Percentiles rank a stretch among this genome's conserved stretches.
Evolutionary conservation across 2,888 invertebrate genomes (phyloP).

Genomic region (Ephialtes manifestator): DNA sequence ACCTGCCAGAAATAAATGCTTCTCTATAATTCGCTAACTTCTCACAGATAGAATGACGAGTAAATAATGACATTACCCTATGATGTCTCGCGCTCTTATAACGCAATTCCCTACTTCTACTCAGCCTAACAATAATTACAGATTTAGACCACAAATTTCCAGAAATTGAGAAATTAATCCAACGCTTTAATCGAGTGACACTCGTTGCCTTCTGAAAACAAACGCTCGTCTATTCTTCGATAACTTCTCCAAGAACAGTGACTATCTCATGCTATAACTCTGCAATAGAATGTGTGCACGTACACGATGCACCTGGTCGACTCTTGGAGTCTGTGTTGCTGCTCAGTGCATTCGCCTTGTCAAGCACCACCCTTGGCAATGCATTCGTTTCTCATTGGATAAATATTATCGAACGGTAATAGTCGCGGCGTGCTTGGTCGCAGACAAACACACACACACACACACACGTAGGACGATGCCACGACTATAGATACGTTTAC

Average conservation of each 20-base stretch:
- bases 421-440: constrained; percentile 6
- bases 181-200: constrained; percentile 20
- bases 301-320: constrained; percentile 36
- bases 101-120: background rate
- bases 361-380: constrained; percentile 26
- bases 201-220: background rate
- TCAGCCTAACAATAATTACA: background rate
- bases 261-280: background rate
- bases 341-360: constrained; percentile 38
- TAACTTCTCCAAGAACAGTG: background rate
- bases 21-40: too few relatives aligned
- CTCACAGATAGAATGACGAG: background rate
- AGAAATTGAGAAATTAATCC: background rate
- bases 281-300: background rate
- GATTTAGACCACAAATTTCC: background rate
- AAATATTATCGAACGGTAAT: constrained; percentile 57
- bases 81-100: constrained; percentile 1
- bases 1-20: too few relatives aligned
- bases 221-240: background rate
- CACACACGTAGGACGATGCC: background rate
- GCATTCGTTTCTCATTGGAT: constrained; percentile 49
- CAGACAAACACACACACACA: constrained; percentile 18
- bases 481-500: constrained; percentile 11
- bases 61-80: constrained; percentile 16
- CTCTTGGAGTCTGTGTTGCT: constrained; percentile 8